Percentiles rank a stretch among this genome's conserved stretches.
phyloP scores from a whole-genome alignment of 2,113 vertebrate genomes.

The Sphaerodactylus townsendi region DNA sequence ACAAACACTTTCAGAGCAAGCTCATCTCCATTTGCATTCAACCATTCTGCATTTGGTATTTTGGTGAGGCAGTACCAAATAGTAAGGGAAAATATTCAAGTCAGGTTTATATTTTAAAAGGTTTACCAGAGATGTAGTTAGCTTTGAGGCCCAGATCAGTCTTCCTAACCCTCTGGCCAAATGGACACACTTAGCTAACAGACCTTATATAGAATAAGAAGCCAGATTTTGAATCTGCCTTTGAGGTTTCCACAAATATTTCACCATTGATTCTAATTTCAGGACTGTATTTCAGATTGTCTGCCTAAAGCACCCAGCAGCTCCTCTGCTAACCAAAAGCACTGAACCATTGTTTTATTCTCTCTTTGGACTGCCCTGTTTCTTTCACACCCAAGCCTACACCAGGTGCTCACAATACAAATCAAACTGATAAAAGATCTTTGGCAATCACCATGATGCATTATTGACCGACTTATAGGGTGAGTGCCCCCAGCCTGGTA shows the following conservation, averaged over 20 bases:
- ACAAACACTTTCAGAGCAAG: conserved; percentile 14
- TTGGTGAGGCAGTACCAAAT: conserved; percentile 43
- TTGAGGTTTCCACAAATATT: background rate
- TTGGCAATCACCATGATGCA: conserved; percentile 24
- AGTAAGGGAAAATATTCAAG: conserved; percentile 47
- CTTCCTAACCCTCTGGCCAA: background rate
- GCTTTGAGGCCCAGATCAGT: background rate
- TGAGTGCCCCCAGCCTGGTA: conserved; percentile 47
- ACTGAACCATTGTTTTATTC: background rate
- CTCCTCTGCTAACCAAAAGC: background rate
- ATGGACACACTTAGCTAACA: background rate
- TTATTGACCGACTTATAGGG: conserved; percentile 42
- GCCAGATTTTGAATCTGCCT: background rate
- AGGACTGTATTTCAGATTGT: no score
- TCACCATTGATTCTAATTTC: background rate
- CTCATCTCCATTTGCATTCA: conserved; percentile 41
- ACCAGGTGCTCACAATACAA: conserved; percentile 37
- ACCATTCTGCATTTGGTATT: conserved; percentile 44
- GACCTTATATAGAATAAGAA: background rate
- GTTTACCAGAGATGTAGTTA: background rate
- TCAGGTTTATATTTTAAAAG: conserved; percentile 38
- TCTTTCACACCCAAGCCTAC: conserved; percentile 4
- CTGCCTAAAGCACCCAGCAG: conserved; percentile 1
- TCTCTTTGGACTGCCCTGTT: background rate
- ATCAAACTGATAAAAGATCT: conserved; percentile 26